Conservation (phyloP, 2,113 vertebrate species). For the Harpagus bidentatus region DNA sequence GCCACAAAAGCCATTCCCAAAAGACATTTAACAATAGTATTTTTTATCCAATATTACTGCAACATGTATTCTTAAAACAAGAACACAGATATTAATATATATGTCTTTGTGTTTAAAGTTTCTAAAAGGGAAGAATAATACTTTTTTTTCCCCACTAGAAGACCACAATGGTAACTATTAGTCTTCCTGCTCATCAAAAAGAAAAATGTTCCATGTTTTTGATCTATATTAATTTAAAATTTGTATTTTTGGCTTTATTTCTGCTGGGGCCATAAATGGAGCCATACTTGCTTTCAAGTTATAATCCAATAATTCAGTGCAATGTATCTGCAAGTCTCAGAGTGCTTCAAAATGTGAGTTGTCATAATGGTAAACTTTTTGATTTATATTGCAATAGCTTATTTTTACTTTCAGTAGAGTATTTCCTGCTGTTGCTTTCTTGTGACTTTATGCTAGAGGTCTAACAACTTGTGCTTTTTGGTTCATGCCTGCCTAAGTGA, state of each 20-base stretch:
- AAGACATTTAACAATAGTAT: background rate
- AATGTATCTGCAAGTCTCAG: background rate
- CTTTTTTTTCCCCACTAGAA: background rate
- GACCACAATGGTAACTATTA: background rate
- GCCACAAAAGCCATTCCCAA: background rate
- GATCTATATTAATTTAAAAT: background rate
- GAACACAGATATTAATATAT: background rate
- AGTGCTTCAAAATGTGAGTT: background rate
- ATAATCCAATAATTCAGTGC: background rate
- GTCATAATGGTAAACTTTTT: background rate
- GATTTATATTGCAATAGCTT: slow-evolving; percentile 29
- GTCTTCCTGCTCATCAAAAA: background rate
- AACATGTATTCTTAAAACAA: background rate
- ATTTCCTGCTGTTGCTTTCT: slow-evolving; percentile 55
- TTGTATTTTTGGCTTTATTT: background rate
- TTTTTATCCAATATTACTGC: background rate
- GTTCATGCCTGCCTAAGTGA: slow-evolving; percentile 57
- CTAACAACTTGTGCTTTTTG: slow-evolving; percentile 56
- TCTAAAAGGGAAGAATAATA: background rate
- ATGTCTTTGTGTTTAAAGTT: background rate
- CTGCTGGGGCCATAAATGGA: background rate
- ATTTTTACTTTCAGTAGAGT: slow-evolving; percentile 37
- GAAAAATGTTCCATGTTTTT: background rate
- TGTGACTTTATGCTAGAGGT: slow-evolving; percentile 51
- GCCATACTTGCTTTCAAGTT: background rate